phyloP scores from a whole-genome alignment of 2,888 invertebrate species.

The Dynastes grantii region DNA sequence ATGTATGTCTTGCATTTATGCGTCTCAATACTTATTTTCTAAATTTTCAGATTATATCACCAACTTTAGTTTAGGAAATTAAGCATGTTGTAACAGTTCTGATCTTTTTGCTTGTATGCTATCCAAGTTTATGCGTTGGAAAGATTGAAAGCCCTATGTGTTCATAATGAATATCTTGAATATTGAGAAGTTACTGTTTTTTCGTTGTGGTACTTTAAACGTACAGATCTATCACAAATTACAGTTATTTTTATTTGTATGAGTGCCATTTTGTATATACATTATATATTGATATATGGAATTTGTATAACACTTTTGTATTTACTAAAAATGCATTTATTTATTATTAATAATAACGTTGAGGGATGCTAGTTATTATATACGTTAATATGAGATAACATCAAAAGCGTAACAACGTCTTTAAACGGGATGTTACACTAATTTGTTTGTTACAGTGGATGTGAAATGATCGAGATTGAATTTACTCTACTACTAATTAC shows the following conservation, averaged over 20 bases:
- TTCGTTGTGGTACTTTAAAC: constrained; percentile 3
- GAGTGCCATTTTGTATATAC: constrained; percentile 50
- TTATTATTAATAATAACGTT: constrained; percentile 42
- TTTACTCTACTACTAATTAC: constrained; percentile 10
- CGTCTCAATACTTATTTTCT: too few relatives aligned
- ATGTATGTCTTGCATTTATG: too few relatives aligned
- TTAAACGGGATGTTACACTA: neutral
- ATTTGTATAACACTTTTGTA: constrained; percentile 49
- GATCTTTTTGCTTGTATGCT: too few relatives aligned
- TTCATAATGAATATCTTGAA: neutral
- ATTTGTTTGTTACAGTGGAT: constrained; percentile 34
- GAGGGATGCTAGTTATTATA: constrained; percentile 41
- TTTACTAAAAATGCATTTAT: constrained; percentile 45
- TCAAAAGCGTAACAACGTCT: neutral
- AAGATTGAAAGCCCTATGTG: neutral
- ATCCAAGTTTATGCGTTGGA: too few relatives aligned
- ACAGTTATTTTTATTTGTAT: constrained; percentile 34
- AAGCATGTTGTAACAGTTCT: too few relatives aligned
- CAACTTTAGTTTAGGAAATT: too few relatives aligned
- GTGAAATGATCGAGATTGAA: constrained; percentile 43
- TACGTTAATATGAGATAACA: constrained; percentile 28
- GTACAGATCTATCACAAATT: constrained; percentile 16
- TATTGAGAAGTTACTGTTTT: neutral
- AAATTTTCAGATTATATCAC: too few relatives aligned
- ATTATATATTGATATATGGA: constrained; percentile 46